Conservation (phyloP, 1,140 invertebrate species). For the Drosophila parabipectinata region DNA sequence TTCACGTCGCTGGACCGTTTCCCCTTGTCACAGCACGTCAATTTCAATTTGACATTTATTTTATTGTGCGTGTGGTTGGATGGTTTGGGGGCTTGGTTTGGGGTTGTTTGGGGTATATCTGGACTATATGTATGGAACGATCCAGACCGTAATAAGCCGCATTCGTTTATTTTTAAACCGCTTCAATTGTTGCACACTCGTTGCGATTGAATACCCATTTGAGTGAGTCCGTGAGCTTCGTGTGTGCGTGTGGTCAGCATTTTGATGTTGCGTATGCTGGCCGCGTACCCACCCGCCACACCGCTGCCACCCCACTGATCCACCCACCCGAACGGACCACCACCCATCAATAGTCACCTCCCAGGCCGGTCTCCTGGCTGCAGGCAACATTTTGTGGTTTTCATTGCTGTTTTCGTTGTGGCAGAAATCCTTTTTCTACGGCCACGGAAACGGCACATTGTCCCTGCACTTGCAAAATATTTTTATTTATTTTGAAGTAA, state of each 20-base stretch:
- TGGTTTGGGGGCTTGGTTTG: background rate
- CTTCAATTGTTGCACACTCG: conserved; percentile 73
- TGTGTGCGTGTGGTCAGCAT: conserved; percentile 56
- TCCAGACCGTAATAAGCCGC: conserved; percentile 67
- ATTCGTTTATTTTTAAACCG: conserved; percentile 80
- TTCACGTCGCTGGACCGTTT: background rate
- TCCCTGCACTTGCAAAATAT: background rate
- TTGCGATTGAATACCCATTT: conserved; percentile 70
- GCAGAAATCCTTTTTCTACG: conserved; percentile 75
- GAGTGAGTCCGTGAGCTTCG: background rate
- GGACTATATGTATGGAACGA: background rate
- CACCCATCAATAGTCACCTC: background rate
- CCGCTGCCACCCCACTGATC: background rate
- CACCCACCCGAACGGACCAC: background rate
- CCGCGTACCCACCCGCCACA: conserved; percentile 11
- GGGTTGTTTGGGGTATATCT: background rate
- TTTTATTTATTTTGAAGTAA: background rate
- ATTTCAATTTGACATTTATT: conserved; percentile 80
- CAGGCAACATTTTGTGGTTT: conserved; percentile 71
- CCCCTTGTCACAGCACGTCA: conserved; percentile 67
- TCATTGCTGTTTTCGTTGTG: conserved; percentile 79
- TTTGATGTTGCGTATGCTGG: conserved; percentile 69
- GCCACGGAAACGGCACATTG: conserved; percentile 12
- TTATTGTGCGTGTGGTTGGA: conserved; percentile 39
- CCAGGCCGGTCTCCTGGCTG: background rate